These are phyloP conservation scores for Copidosoma aretas DNA, from an alignment of 2,888 invertebrate genomes.

Conservation along the genomic window DNA sequence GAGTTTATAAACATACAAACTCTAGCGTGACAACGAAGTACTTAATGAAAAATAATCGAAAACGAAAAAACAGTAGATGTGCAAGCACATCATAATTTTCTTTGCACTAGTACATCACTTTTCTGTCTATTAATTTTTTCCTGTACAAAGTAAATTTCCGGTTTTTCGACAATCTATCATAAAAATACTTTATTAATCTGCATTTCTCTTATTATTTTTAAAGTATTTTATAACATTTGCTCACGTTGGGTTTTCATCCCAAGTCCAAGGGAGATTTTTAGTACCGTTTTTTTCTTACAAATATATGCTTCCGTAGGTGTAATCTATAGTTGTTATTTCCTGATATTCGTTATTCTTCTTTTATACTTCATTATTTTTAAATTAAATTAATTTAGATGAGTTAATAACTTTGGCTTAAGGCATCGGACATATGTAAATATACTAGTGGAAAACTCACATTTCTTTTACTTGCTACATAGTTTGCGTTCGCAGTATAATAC, in stretches of 20 bases:
- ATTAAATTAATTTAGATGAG: constrained; percentile 10
- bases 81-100: constrained; percentile 25
- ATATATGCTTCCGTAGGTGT: constrained; percentile 41
- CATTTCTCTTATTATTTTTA: constrained; percentile 9
- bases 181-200: constrained; percentile 56
- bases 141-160: constrained; percentile 36
- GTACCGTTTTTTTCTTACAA: constrained; percentile 38
- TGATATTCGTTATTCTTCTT: constrained; percentile 23
- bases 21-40: not conserved
- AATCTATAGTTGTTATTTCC: constrained; percentile 27
- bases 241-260: constrained; percentile 51
- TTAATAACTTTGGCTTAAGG: constrained; percentile 40
- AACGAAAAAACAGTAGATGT: constrained; percentile 25
- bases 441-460: constrained; percentile 27
- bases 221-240: constrained; percentile 52
- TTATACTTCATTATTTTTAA: constrained; percentile 20
- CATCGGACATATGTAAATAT: constrained; percentile 34
- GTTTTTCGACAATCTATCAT: constrained; percentile 52
- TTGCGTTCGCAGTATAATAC: too few relatives aligned
- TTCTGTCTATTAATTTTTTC: constrained; percentile 17
- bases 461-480: too few relatives aligned
- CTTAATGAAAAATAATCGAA: constrained; percentile 31
- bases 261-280: constrained; percentile 47
- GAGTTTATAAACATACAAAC: not conserved
- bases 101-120: constrained; percentile 26